Base-by-base conservation (phyloP, 2,797 vertebrate genomes). In the Lateolabrax maculatus region DNA sequence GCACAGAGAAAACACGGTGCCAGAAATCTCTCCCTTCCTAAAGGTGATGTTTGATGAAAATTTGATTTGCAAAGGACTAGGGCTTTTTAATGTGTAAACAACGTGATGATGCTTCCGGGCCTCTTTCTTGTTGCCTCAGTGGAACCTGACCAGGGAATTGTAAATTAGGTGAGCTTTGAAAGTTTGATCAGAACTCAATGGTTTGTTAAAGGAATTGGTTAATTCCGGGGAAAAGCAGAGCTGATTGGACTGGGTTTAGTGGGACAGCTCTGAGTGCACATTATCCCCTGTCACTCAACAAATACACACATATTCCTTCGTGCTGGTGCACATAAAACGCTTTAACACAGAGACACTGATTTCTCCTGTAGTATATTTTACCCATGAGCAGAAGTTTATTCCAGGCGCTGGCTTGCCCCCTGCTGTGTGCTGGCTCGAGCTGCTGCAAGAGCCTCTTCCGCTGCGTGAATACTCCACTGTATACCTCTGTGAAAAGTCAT, bases 401-500 rank as follows among this genome's bases (percentile, higher is more conserved):
- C 61, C 60, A 89, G 85, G 92, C 67, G 75, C 89, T 89, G 83
- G 81, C 75, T 91, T 93, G 93, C 92, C 93, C 93, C 90, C 93
- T 93, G 77, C 92, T 90, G 92, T 89, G 86, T 66, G 77, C 43
- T 79, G 62, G 74, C 82, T 66, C 15, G 9, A 80, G 84, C 81
- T 91, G 85, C 87, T 84, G 65, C 66, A 2, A 49, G 19, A 86
- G 37, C 10, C 39, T 36, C 51, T 34, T 57, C 39, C 34, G 1
- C 80, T 51, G 46, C 34, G 51, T 52, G 23, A 56, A 9, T 49
- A 12, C 39, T n/a, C n/a, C 44, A n/a, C 71, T 63, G 39, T n/a
- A 21, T 6, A 36, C 9, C 18, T 34, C 29, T 44, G 55, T 25
- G 61, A 25, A 67, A 72, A 79, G 41, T 27, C 71, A 43, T 23